Conservation (phyloP, 2,797 vertebrate genomes). For the Cirrhinus mrigala region DNA sequence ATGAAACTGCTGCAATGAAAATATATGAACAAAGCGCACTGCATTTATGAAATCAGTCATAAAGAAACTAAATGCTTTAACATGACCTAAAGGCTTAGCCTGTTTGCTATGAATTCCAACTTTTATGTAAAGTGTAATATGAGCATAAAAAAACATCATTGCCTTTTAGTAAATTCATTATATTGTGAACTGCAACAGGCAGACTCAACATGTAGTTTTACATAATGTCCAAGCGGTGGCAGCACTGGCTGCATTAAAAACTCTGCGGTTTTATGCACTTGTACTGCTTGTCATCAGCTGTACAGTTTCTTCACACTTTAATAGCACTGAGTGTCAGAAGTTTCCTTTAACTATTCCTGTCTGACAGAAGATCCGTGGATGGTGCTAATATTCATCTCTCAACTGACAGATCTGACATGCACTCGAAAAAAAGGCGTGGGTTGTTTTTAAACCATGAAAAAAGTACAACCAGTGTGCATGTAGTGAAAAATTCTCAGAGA, state of each 20-base stretch:
- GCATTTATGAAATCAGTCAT: neutral
- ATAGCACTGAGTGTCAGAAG: neutral
- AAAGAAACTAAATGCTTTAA: neutral
- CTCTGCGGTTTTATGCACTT: neutral
- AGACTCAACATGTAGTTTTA: neutral
- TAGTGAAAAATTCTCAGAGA: neutral
- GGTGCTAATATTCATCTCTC: slow-evolving; percentile 39
- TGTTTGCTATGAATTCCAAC: neutral
- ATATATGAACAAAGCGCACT: neutral
- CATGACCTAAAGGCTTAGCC: neutral
- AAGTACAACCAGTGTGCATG: neutral
- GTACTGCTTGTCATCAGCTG: neutral
- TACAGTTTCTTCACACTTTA: neutral
- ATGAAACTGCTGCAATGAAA: neutral
- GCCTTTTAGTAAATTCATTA: neutral
- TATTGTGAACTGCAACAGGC: neutral
- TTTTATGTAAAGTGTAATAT: neutral
- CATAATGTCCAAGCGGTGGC: slow-evolving; percentile 35
- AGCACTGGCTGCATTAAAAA: slow-evolving; percentile 20
- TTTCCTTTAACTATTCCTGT: neutral
- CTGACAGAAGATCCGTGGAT: slow-evolving; percentile 7
- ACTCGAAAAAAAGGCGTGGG: neutral
- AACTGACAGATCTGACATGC: slow-evolving; percentile 20
- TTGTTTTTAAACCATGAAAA: neutral
- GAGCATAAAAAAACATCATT: neutral